Base-by-base conservation (phyloP, 1,140 invertebrate species). In the Hycleus cichorii region DNA sequence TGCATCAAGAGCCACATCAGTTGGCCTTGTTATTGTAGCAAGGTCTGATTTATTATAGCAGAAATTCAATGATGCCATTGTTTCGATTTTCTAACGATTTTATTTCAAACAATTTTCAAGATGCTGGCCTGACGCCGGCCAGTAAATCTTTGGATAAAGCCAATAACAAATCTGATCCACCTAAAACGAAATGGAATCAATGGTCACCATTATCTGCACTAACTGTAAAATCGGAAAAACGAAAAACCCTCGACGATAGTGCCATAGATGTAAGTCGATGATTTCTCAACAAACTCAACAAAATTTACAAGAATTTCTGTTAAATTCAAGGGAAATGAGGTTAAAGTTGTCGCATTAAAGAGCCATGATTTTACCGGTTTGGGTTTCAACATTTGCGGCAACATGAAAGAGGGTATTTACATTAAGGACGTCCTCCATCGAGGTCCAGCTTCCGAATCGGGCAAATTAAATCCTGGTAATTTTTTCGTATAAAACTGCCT, bases 291-390 rank as follows among this genome's bases (percentile, higher is more conserved):
- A 57, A 18, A 18, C 18, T 32, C 32, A 4, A 32, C 18, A 32
- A 32, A 32, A 44, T 57, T 50, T 54, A 50, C 49, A 32, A 32
- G 4, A 42, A 47, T 50, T 56, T 52, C 7, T 32, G 32, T 18
- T 18, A 32, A 32, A 32, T 71, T 67, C 46, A 46, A 72, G 70
- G 60, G 60, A 54, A 49, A 63, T 18, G 66, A 78, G 75, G 72
- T 82, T 3, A 81, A 81, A 52, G 76, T 81, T 24, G 89, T 93
- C 5, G 82, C 85, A 55, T 76, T 95, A 47, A 83, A 86, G 69
- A 91, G 91, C 44, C 83, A 88, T 44, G 91, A 94, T 75, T 93
- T 94, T 76, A 92, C 91, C 1, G 92, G 93, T 0, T 78, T 95
- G 0, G 92, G 92, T n/a, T 90, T 95, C 74, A 88, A 90, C 69